Evolutionary conservation across 1,140 invertebrate species (phyloP).

Genomic region (Arctopsyche grandis): DNA sequence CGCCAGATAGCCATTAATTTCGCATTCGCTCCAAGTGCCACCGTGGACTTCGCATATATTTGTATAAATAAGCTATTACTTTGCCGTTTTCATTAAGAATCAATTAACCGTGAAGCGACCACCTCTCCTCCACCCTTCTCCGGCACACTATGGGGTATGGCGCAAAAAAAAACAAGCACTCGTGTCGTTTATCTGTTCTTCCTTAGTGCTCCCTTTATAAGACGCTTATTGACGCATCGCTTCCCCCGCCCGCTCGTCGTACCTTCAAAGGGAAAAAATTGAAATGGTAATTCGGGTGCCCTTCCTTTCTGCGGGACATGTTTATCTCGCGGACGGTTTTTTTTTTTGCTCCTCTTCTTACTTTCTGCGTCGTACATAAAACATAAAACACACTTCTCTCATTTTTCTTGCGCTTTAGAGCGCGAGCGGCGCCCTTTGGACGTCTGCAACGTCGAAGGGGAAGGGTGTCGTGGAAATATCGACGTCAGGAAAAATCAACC

Average conservation of each 20-base stretch:
- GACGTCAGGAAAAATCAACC: background rate
- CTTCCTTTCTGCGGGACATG: conserved; percentile 45
- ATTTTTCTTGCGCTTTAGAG: conserved; percentile 48
- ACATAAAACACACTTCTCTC: conserved; percentile 51
- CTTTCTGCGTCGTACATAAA: conserved; percentile 42
- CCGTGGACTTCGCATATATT: background rate
- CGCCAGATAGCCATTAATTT: too few relatives aligned
- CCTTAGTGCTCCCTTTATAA: conserved; percentile 20
- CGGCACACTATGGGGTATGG: background rate
- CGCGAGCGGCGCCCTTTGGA: conserved; percentile 15
- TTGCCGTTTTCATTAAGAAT: conserved; percentile 19
- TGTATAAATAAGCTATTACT: background rate
- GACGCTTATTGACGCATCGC: conserved; percentile 44
- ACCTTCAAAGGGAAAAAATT: conserved; percentile 53
- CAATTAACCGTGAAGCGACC: conserved; percentile 28
- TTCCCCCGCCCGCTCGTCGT: conserved; percentile 2
- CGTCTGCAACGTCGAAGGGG: background rate
- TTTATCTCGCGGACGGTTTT: conserved; percentile 49
- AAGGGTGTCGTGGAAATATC: conserved; percentile 18
- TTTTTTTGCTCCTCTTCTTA: conserved; percentile 5
- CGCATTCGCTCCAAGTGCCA: background rate
- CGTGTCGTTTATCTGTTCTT: conserved; percentile 2
- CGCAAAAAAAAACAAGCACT: background rate
- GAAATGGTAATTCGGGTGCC: conserved; percentile 50
- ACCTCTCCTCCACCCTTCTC: background rate